These are phyloP conservation scores for Xyliphius kryptos DNA, from an alignment of 2,113 vertebrate genomes.

Conservation along the genomic window DNA sequence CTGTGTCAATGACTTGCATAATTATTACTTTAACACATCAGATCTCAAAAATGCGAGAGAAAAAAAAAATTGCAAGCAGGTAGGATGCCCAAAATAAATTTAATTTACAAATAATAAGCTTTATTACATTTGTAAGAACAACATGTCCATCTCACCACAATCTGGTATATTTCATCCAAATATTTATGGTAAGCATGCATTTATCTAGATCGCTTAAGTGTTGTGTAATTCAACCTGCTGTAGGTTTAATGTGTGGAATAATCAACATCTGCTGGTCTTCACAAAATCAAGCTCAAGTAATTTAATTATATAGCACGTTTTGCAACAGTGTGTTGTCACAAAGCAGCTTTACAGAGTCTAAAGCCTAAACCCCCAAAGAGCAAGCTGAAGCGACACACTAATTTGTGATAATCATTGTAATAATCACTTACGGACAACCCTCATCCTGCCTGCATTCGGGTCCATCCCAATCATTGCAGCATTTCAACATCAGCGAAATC, in stretches of 20 bases:
- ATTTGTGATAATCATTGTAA: not conserved
- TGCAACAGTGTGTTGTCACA: too few species aligned
- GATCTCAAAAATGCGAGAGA: too few species aligned
- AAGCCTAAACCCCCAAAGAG: too few species aligned
- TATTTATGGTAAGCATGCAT: too few species aligned
- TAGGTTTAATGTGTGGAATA: not conserved
- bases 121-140: not conserved
- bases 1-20: slow-evolving; percentile 22
- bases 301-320: too few species aligned
- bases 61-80: too few species aligned
- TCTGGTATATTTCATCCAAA: not conserved
- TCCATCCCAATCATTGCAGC: not conserved
- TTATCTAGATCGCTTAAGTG: not conserved
- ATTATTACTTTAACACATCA: slow-evolving; percentile 1
- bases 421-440: not conserved
- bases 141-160: not conserved
- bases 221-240: not conserved
- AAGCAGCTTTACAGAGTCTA: too few species aligned
- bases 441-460: not conserved
- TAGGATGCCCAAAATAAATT: too few species aligned
- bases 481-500: not conserved
- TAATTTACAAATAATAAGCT: too few species aligned
- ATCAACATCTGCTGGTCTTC: not conserved
- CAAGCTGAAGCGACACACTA: too few species aligned
- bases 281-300: too few species aligned